phyloP scores from a whole-genome alignment of 2,113 vertebrate genomes.

The Bubo bubo region DNA sequence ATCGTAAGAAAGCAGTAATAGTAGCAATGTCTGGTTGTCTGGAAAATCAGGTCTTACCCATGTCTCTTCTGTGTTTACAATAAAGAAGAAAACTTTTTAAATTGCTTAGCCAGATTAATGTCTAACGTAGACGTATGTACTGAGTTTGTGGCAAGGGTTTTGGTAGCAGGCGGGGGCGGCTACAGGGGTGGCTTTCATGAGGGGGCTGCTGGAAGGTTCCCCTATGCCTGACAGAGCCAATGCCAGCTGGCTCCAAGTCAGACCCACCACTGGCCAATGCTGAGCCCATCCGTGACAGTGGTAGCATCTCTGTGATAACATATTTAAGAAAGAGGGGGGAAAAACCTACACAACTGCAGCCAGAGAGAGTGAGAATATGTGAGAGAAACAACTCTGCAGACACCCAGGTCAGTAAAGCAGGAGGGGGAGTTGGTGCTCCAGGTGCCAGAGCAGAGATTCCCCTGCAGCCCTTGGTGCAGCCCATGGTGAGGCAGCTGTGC shows the following conservation, averaged over 20 bases:
- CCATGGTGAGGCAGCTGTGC: background rate
- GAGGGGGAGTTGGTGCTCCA: background rate
- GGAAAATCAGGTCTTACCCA: background rate
- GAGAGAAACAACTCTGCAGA: background rate
- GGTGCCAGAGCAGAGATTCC: background rate
- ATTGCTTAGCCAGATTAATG: background rate
- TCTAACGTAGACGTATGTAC: background rate
- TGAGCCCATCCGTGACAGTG: background rate
- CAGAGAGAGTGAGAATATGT: background rate
- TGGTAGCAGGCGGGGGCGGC: no score
- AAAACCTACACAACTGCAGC: background rate
- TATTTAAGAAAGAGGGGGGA: background rate
- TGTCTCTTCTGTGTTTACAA: background rate
- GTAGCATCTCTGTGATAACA: background rate
- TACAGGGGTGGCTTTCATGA: background rate
- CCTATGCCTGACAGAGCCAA: background rate
- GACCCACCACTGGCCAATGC: no score
- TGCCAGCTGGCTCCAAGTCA: accelerated
- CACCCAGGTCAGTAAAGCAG: background rate
- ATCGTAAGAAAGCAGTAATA: background rate
- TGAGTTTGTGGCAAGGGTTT: background rate
- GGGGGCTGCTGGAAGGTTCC: background rate
- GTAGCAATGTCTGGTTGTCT: background rate
- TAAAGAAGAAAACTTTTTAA: background rate
- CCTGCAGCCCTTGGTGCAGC: background rate